These are phyloP conservation scores for Ameiurus melas DNA, from an alignment of 2,113 vertebrate genomes.

Conservation along the genomic window DNA sequence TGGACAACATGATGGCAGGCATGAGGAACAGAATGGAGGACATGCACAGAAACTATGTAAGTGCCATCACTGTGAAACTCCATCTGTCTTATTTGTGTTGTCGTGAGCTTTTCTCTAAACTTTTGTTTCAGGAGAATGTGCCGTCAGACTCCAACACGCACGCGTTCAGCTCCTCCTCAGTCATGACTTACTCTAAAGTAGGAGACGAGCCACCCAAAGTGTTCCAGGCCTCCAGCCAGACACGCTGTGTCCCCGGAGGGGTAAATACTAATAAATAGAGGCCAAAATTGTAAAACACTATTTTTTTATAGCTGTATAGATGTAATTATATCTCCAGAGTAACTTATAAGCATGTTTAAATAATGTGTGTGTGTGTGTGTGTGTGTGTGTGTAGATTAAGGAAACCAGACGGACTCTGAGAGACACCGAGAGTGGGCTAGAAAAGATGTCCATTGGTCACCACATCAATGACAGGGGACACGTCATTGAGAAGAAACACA, in stretches of 20 bases:
- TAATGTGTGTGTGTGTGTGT: not conserved
- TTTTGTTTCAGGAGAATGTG: constrained; percentile 74
- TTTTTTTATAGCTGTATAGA: not conserved
- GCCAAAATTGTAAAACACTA: not conserved
- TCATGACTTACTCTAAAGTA: constrained; percentile 89
- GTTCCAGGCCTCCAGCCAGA: constrained; percentile 86
- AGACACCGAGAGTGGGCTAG: constrained; percentile 88
- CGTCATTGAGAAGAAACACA: constrained; percentile 83
- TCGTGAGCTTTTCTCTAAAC: not conserved
- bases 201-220: constrained; percentile 89
- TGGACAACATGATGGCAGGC: constrained; percentile 85
- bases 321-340: not conserved
- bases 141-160: constrained; percentile 75
- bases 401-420: constrained; percentile 84
- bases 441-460: constrained; percentile 91
- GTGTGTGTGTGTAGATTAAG: constrained; percentile 74
- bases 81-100: not conserved
- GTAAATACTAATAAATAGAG: constrained; percentile 72
- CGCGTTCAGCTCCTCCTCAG: constrained; percentile 87
- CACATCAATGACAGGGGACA: constrained; percentile 89
- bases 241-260: constrained; percentile 84
- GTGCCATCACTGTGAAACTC: constrained; percentile 54
- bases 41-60: constrained; percentile 84
- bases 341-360: not conserved
- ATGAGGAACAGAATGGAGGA: constrained; percentile 83